These are phyloP conservation scores for Cotesia chilonis DNA, from an alignment of 1,140 invertebrate species.

Conservation along the genomic window DNA sequence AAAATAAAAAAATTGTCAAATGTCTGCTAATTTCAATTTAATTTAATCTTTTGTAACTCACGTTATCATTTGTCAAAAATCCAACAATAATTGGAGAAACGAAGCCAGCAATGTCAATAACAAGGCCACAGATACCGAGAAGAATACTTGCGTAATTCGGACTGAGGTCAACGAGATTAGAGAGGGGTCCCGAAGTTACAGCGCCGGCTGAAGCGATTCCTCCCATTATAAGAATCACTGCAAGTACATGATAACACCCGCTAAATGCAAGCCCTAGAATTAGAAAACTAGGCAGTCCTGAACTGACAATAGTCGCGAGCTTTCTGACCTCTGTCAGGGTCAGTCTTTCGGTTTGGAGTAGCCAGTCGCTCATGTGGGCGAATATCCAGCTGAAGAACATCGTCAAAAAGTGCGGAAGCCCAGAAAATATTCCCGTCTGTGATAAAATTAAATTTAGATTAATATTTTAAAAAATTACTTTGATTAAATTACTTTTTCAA, in stretches of 20 bases:
- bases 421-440: conserved; percentile 73
- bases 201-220: conserved; percentile 72
- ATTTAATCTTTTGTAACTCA: conserved; percentile 53
- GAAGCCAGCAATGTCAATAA: conserved; percentile 67
- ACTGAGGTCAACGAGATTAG: conserved; percentile 72
- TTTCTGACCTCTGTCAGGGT: conserved; percentile 72
- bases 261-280: conserved; percentile 70
- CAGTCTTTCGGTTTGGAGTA: conserved; percentile 69
- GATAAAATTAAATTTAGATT: conserved; percentile 17
- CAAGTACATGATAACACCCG: conserved; percentile 70
- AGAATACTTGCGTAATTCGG: conserved; percentile 75
- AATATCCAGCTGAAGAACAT: conserved; percentile 71
- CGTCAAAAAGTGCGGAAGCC: conserved; percentile 72
- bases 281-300: conserved; percentile 67
- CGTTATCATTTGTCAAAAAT: conserved; percentile 69
- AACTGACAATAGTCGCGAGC: conserved; percentile 70
- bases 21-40: not conserved
- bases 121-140: conserved; percentile 68
- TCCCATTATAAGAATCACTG: conserved; percentile 70
- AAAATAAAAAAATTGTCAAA: not conserved
- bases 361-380: conserved; percentile 70
- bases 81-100: conserved; percentile 72
- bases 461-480: not conserved
- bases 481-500: conserved; percentile 72
- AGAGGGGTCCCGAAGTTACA: conserved; percentile 71